These are phyloP conservation scores for Bedellia somnulentella DNA, from an alignment of 2,888 invertebrate genomes.

Conservation along the genomic window DNA sequence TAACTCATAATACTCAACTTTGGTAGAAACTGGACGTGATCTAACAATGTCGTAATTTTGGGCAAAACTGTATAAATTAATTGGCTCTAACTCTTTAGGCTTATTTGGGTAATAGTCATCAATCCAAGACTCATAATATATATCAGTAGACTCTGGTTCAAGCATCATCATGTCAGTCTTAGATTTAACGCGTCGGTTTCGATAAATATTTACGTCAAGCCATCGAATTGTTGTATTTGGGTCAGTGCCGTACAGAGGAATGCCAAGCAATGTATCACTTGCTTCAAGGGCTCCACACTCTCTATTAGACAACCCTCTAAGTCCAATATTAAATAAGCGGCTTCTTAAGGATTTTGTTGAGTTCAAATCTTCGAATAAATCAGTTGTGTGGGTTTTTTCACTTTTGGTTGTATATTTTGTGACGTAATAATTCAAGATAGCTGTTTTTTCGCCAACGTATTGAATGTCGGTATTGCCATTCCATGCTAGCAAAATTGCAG, in stretches of 20 bases:
- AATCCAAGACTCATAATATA: conserved; percentile 15
- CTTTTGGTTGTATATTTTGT: too few relatives aligned
- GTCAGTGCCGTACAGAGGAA: conserved; percentile 19
- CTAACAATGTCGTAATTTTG: conserved; percentile 8
- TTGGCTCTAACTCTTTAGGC: conserved; percentile 14
- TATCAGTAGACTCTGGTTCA: conserved; percentile 13
- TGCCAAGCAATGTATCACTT: too few relatives aligned
- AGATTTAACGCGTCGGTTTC: conserved; percentile 15
- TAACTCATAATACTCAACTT: conserved; percentile 8
- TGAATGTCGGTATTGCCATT: too few relatives aligned
- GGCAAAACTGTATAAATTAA: conserved; percentile 7
- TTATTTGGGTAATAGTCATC: conserved; percentile 16
- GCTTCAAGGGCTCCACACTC: too few relatives aligned
- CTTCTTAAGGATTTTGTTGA: conserved; percentile 16
- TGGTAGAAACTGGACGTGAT: conserved; percentile 7
- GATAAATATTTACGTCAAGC: too few relatives aligned
- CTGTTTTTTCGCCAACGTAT: conserved; percentile 15
- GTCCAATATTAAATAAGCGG: conserved; percentile 15
- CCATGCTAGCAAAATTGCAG: conserved; percentile 14
- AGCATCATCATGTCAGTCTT: conserved; percentile 13
- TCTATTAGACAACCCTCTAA: conserved; percentile 15
- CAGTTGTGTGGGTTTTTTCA: too few relatives aligned
- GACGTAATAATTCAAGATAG: too few relatives aligned
- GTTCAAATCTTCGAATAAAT: conserved; percentile 14
- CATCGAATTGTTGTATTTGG: conserved; percentile 16